Base-by-base conservation (phyloP, 2,797 vertebrate genomes). In the Huso huso region DNA sequence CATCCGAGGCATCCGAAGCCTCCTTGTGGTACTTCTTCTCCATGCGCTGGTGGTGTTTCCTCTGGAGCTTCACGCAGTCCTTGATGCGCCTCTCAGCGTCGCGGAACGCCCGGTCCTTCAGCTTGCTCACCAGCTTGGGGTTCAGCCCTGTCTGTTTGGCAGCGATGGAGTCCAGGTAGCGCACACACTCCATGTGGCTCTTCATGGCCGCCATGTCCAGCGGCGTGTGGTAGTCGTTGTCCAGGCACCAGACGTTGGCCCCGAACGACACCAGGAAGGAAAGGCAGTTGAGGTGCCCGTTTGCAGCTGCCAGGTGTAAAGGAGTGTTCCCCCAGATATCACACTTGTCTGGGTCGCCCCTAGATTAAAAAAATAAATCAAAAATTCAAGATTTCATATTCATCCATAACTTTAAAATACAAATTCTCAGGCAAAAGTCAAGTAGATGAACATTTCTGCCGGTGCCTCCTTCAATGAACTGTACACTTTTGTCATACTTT, bases 251-350 rank as follows among this genome's bases (percentile, higher is more conserved):
- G 77, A 95, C 92, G 84, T 99, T 99, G 90, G 96, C 96, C 77
- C 96, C 97, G 52, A 98, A 98, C 49, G 95, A 98, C 81, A 99
- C 95, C 82, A 99, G 84, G 83, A 98, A 99, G 79, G 96, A 98
- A 63, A 99, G 91, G 84, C 95, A 96, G 86, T 94, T 94, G 73
- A 92, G 86, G 83, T 99, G 96, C 62, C 96, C 94, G 0, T 99
- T 98, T 86, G 97, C 91, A 69, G 94, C 94, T 11, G 94, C 93
- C 84, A 98, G 82, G 79, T 99, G 97, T 68, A 99, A 91, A 1
- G 97, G 97, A 0, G 97, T 98, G 83, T 99, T 99, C 12, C 97
- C 97, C 96, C 96, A 99, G 81, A 99, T 97, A 85, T 99, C 96
- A 80, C 97, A 98, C 79, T 98, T 98, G 84, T 99, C 97, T 49